Evolutionary conservation across 2,888 invertebrate genomes (phyloP).

Genomic region (Cryptocheilus praepositus): DNA sequence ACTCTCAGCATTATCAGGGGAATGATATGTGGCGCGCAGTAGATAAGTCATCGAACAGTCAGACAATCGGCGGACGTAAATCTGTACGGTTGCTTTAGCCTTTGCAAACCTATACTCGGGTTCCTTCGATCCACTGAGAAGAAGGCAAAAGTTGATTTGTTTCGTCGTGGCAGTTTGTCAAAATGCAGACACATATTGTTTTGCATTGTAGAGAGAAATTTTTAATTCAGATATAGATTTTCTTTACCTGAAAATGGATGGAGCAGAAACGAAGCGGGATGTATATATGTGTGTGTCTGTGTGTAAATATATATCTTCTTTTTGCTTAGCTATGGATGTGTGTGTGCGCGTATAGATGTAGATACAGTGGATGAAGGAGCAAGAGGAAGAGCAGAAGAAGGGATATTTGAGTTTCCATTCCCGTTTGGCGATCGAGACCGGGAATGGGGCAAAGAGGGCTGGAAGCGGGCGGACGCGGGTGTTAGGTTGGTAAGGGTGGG

Average conservation of each 20-base stretch:
- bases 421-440: slow-evolving; percentile 16
- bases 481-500: not conserved
- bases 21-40: slow-evolving; percentile 20
- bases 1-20: not conserved
- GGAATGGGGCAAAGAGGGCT: not conserved
- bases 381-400: not conserved
- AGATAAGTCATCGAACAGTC: slow-evolving; percentile 32
- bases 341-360: no score
- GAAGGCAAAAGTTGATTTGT: not conserved
- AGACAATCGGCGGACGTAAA: slow-evolving; percentile 18
- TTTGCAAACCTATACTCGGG: no score
- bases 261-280: slow-evolving; percentile 6
- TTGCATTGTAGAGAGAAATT: not conserved
- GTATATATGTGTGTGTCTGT: no score
- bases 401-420: slow-evolving; percentile 39
- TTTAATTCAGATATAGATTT: slow-evolving; percentile 36
- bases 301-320: no score
- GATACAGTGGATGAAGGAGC: no score
- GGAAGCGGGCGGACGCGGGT: not conserved
- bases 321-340: no score
- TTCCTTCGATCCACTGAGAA: not conserved
- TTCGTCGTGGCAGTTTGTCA: not conserved
- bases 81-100: not conserved
- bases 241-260: not conserved
- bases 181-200: not conserved